Base-by-base conservation (phyloP, 2,797 vertebrate species). In the Acrocephalus scirpaceus region DNA sequence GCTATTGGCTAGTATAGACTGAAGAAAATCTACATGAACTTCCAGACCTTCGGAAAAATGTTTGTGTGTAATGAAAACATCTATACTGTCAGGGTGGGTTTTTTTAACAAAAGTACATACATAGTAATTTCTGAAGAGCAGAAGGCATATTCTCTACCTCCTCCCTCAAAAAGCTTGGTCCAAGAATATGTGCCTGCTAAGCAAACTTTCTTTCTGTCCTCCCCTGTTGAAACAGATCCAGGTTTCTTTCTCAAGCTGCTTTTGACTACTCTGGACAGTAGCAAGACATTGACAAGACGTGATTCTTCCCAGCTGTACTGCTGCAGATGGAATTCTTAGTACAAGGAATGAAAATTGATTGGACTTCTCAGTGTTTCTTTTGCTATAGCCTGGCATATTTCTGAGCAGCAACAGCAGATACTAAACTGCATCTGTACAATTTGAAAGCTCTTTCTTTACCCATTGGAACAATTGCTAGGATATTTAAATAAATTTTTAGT, bases 251-350 rank as follows among this genome's bases (percentile, higher is more conserved):
- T 84, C 38, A 42, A 13, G 66, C 54, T 88, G 70, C 75, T 86
- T 80, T 93, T 60, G 44, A 73, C 89, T 88, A 3, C 48, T 90
- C 78, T 66, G 76, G 40, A 80, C 56, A 72, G 81, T 54, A 86
- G 85, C 62, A 74, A 8, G 47, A 56, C 65, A 7, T 32, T 38
- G 91, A 72, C 50, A 74, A 74, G 91, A 30, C 54, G 26, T 84
- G 86, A 60, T 86, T 91, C 85, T 86, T 92, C 58, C n/a, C 44
- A 16, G 48, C 53, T 91, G 45, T 75, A 42, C n/a, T 73, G 73
- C 87, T 94, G 47, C 76, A 76, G 62, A 53, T 90, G 86, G 56
- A 78, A 86, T 93, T 92, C 61, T 62, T 71, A 78, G 60, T 78
- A n/a, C 21, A 76, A 73, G 70, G 70, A 86, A 83, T 79, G 66